A percentile compares a stretch with the other conserved stretches of the same genome.
phyloP scores from a whole-genome alignment of 1,140 invertebrate genomes.

The Neodiprion pinetum region DNA sequence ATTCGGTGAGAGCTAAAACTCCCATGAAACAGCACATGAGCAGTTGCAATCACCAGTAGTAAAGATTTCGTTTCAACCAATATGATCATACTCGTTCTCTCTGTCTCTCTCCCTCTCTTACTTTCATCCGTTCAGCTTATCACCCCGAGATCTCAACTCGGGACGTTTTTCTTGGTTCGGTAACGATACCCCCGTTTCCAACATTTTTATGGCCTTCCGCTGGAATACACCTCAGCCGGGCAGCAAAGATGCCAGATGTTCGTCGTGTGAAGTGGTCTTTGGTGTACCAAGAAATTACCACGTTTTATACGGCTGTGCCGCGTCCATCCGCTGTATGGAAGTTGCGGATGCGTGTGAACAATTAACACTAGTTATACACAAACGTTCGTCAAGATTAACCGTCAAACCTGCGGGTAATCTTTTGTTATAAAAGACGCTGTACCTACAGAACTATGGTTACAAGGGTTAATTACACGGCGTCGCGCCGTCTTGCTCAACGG shows the following conservation, averaged over 20 bases:
- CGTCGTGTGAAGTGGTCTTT: slow-evolving; percentile 12
- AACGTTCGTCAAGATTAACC: not conserved
- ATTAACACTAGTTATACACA: not conserved
- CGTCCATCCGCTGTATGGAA: not conserved
- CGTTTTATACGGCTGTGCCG: not conserved
- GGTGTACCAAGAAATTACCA: slow-evolving; percentile 10
- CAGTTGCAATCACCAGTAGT: no score
- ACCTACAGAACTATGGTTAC: not conserved
- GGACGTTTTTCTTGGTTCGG: not conserved
- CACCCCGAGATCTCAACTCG: not conserved
- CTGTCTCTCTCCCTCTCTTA: not conserved
- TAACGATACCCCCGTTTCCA: not conserved
- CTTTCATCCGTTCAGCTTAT: not conserved
- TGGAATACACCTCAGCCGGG: not conserved
- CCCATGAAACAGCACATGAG: no score
- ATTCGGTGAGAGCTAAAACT: no score
- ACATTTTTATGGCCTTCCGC: slow-evolving; percentile 1
- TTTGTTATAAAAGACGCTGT: not conserved
- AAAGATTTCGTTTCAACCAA: no score
- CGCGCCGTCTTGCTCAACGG: not conserved
- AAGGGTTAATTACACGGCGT: not conserved
- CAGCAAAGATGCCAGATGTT: not conserved
- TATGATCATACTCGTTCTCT: no score
- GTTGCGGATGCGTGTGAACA: not conserved
- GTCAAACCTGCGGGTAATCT: not conserved